These are phyloP conservation scores for Eutolmus rufibarbis DNA, from an alignment of 2,888 invertebrate genomes.

Conservation along the genomic window DNA sequence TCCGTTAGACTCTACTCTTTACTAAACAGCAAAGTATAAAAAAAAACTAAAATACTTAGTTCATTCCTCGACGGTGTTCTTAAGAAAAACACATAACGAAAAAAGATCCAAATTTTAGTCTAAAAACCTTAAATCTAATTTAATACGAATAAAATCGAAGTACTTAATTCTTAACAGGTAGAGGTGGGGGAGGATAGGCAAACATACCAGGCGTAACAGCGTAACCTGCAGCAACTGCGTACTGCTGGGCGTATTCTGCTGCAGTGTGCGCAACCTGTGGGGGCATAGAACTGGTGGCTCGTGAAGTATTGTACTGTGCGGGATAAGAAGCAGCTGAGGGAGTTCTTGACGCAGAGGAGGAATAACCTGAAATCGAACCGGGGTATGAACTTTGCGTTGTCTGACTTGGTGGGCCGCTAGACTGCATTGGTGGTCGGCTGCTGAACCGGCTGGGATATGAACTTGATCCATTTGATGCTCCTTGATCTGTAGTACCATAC, in stretches of 20 bases:
- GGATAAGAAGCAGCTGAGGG: neutral
- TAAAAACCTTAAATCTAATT: neutral
- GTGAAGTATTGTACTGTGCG: constrained; percentile 44
- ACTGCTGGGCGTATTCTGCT: constrained; percentile 50
- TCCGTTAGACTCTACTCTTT: neutral
- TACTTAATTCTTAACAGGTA: constrained; percentile 61
- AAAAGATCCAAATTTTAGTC: neutral
- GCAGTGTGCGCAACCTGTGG: neutral
- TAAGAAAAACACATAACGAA: neutral
- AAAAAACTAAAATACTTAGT: neutral
- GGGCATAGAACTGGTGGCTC: constrained; percentile 27
- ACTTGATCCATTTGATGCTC: constrained; percentile 1
- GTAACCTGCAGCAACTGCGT: constrained; percentile 57
- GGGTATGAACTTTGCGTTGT: constrained; percentile 45
- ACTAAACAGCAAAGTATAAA: neutral
- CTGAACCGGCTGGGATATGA: constrained; percentile 45
- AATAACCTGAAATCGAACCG: neutral
- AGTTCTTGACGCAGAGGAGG: neutral
- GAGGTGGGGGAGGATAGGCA: constrained; percentile 61
- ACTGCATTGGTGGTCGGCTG: constrained; percentile 47
- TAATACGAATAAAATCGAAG: constrained; percentile 27
- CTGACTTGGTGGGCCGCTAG: constrained; percentile 48
- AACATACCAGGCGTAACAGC: constrained; percentile 54
- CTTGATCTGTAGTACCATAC: constrained; percentile 41
- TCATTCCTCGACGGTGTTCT: neutral